phyloP scores from a whole-genome alignment of 1,140 invertebrate species.

The Drosophila nigromelanica region DNA sequence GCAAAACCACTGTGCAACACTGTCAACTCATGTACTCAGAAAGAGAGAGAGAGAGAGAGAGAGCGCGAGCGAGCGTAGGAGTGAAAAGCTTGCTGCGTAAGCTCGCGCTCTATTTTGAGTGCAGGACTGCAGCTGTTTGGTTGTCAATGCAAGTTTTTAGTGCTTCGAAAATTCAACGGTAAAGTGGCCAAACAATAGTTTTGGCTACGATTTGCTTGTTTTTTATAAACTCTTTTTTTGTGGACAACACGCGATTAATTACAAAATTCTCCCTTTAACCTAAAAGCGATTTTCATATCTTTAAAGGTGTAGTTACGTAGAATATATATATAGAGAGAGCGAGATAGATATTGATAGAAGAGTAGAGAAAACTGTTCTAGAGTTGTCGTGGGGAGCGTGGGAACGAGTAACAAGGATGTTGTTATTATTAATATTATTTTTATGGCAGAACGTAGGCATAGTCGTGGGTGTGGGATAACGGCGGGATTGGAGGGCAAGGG shows the following conservation, averaged over 20 bases:
- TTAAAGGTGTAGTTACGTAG: slow-evolving; percentile 58
- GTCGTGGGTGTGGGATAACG: slow-evolving; percentile 48
- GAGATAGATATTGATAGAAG: slow-evolving; percentile 64
- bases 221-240: slow-evolving; percentile 45
- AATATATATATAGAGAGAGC: slow-evolving; percentile 47
- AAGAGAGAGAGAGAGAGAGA: slow-evolving; percentile 27
- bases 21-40: slow-evolving; percentile 9
- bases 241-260: slow-evolving; percentile 70
- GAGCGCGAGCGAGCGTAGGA: slow-evolving; percentile 26
- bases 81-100: slow-evolving; percentile 23
- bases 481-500: slow-evolving; percentile 26
- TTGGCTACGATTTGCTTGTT: slow-evolving; percentile 41
- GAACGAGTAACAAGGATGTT: slow-evolving; percentile 61
- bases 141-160: slow-evolving; percentile 71
- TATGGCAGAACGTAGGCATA: slow-evolving; percentile 49
- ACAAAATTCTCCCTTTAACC: slow-evolving; percentile 82
- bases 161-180: slow-evolving; percentile 81
- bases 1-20: slow-evolving; percentile 11
- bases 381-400: slow-evolving; percentile 58
- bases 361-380: slow-evolving; percentile 66
- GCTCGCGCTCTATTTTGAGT: slow-evolving; percentile 21
- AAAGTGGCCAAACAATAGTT: slow-evolving; percentile 57
- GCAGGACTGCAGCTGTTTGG: slow-evolving; percentile 40
- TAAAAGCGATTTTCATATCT: slow-evolving; percentile 76
- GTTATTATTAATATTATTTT: slow-evolving; percentile 47